These are phyloP conservation scores for Sphenopsis melanotis DNA, from an alignment of 2,797 vertebrate genomes.

Conservation along the genomic window DNA sequence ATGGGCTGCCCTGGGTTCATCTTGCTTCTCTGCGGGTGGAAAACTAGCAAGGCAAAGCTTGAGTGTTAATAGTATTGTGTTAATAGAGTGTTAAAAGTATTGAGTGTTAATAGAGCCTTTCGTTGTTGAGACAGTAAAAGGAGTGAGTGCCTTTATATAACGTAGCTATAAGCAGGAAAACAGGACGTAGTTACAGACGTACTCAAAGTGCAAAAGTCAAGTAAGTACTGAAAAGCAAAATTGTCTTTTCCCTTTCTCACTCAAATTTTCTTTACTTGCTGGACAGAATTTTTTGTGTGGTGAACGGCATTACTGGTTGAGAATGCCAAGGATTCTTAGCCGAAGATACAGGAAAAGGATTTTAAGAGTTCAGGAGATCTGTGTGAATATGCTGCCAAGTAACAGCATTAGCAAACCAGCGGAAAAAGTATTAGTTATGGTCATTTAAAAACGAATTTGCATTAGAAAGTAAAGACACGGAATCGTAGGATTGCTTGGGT, in stretches of 20 bases:
- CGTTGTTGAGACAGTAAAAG: neutral
- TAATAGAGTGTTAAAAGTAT: neutral
- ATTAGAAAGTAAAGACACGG: neutral
- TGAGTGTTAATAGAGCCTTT: neutral
- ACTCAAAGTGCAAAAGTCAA: neutral
- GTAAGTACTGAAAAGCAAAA: neutral
- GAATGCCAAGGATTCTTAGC: neutral
- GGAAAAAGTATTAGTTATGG: neutral
- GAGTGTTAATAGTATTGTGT: neutral
- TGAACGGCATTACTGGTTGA: neutral
- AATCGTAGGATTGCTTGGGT: neutral
- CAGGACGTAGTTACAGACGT: neutral
- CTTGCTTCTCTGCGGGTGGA: neutral
- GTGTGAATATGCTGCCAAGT: neutral
- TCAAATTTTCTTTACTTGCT: neutral
- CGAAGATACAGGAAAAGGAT: neutral
- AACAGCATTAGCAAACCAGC: neutral
- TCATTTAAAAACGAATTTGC: neutral
- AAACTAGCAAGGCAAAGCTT: neutral
- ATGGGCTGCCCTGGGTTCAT: fast-evolving
- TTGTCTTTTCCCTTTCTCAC: neutral
- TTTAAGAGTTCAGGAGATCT: neutral
- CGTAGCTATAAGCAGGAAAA: neutral
- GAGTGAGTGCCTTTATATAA: fast-evolving
- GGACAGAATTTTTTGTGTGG: neutral